Conservation (phyloP, 92 coral and sea anemone genomes). For the Porites evermanni region DNA sequence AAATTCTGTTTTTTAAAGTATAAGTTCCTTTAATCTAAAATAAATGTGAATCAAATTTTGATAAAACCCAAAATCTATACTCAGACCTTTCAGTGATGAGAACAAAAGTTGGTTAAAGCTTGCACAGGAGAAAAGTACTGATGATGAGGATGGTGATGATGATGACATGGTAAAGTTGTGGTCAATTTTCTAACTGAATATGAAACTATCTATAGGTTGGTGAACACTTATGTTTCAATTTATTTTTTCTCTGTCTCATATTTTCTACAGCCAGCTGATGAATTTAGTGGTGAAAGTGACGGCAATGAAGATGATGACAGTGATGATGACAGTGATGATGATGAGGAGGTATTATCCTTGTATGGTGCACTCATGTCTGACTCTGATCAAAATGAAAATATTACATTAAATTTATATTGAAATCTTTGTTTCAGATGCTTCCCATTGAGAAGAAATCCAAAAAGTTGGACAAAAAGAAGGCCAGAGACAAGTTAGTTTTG, state of each 20-base stretch:
- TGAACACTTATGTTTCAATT: neutral
- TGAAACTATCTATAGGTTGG: too few relatives aligned
- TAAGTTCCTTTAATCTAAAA: too few relatives aligned
- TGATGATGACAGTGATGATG: conserved; percentile 36
- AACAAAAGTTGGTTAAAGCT: conserved; percentile 68
- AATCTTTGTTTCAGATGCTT: conserved; percentile 67
- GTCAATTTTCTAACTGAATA: too few relatives aligned
- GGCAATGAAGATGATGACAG: conserved; percentile 17
- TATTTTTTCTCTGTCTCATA: neutral
- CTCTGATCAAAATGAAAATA: neutral
- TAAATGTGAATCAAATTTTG: neutral
- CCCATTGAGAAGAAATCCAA: conserved; percentile 94
- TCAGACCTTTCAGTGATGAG: conserved; percentile 75
- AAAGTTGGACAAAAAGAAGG: conserved; percentile 87
- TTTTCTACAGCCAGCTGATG: conserved; percentile 50
- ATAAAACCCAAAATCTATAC: neutral
- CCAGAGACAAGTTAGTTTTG: conserved; percentile 85
- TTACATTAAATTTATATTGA: neutral
- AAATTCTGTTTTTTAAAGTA: too few relatives aligned
- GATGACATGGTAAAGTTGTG: conserved; percentile 47
- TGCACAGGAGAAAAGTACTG: conserved; percentile 59
- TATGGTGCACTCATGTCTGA: too few relatives aligned
- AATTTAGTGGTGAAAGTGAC: conserved; percentile 41
- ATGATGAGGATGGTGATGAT: conserved; percentile 61
- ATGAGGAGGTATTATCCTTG: neutral